Percentiles rank a stretch among this genome's conserved stretches.
phyloP scores from a whole-genome alignment of 2,797 vertebrate species.

The Gephyroberyx darwinii region DNA sequence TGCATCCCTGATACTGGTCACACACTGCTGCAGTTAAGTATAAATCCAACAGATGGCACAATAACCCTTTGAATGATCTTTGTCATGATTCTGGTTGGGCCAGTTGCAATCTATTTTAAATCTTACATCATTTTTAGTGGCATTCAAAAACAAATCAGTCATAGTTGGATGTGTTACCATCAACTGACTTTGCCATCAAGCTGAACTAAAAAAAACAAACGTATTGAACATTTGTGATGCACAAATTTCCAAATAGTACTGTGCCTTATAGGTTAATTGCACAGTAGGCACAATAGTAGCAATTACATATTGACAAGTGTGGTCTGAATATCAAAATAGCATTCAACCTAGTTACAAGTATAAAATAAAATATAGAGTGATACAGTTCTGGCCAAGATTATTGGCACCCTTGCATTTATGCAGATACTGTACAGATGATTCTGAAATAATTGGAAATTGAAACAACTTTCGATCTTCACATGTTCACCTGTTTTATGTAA shows the following conservation, averaged over 20 bases:
- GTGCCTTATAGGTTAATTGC: background rate
- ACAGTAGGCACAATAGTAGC: background rate
- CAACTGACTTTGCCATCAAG: slow-evolving; percentile 1
- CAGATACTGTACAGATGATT: too few relatives aligned
- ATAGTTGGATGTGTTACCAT: slow-evolving; percentile 5
- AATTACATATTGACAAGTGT: background rate
- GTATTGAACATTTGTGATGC: background rate
- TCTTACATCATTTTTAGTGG: background rate
- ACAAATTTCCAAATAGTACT: background rate
- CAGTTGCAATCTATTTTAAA: background rate
- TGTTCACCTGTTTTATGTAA: too few relatives aligned
- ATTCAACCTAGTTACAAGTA: background rate
- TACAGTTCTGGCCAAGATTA: too few relatives aligned
- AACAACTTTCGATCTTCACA: too few relatives aligned
- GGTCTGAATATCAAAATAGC: background rate
- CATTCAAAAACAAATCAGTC: slow-evolving; percentile 1
- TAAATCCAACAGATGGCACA: slow-evolving; percentile 69
- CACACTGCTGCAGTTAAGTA: slow-evolving; percentile 34
- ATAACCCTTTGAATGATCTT: slow-evolving; percentile 21
- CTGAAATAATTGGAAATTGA: too few relatives aligned
- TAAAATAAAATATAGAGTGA: background rate
- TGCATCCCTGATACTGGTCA: background rate
- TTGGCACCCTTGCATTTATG: too few relatives aligned
- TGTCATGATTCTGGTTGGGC: background rate
- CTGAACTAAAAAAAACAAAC: background rate